Evolutionary conservation across 2,113 vertebrate genomes (phyloP), one percentile per base, ranked within the genome.

Genomic region (Melanerpes formicivorus): DNA sequence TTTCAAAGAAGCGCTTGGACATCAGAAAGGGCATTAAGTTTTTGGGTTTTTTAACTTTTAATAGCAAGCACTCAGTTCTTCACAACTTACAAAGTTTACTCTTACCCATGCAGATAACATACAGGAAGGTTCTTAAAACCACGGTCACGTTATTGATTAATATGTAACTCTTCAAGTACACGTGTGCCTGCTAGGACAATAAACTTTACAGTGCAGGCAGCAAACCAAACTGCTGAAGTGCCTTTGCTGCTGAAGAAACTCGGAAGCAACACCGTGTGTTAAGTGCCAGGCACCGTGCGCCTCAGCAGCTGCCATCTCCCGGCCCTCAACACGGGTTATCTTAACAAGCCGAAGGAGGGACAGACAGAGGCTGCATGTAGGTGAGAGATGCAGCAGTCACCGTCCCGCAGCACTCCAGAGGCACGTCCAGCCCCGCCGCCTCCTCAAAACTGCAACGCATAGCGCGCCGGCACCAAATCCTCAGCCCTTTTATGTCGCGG

Each of bases 151-250:
- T 26, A 11, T 9, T 29, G 6, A 29, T 3, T 13, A 26, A 17
- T 29, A 3, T 1, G 27, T 23, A 25, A 14, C 52, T 13, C 44
- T 40, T 15, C 58, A 3, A 23, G 13, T 52, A 16, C 14, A 7
- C 1, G 3, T 7, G 22, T 13, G 5, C 2, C 29, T 6, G 32
- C 65, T 1, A 5, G 44, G 59, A 2, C 50, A 14, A 58, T 2
- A 9, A 25, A 8, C 46, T 32, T 2, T 0, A 2, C 4, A 1
- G 34, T 1, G 42, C 56, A 6, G 32, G 70, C 18, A 6, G 37
- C 5, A 2, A 4, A 21, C 1, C 3, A 5, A 37, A 62, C 82
- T 3, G 9, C 73, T 48, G 1, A 1, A 0, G 3, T 1, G 23
- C 0, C 46, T 18, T 5, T 15, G 66, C 66, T 5, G 59, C 3